Evolutionary conservation across 2,888 invertebrate genomes (phyloP).

Genomic region (Epiblema foenella): DNA sequence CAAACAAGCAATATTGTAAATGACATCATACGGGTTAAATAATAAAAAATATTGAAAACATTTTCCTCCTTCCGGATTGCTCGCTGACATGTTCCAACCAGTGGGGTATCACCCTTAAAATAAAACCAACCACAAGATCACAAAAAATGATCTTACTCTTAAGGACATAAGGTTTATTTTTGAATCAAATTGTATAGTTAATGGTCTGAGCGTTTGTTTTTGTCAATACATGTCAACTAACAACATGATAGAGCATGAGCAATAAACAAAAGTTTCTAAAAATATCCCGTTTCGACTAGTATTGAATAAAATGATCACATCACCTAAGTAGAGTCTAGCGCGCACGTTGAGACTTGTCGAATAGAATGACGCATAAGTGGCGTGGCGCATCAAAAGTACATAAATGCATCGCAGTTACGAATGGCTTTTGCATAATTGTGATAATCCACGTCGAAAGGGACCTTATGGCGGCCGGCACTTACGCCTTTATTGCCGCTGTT

Average conservation of each 20-base stretch:
- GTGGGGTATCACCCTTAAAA: conserved; percentile 19
- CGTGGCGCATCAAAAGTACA: conserved; percentile 30
- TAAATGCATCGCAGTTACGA: conserved; percentile 25
- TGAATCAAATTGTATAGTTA: neutral
- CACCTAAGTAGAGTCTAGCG: conserved; percentile 28
- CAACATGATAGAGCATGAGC: conserved; percentile 8
- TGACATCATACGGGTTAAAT: neutral
- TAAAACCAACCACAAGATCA: neutral
- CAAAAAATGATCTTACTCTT: neutral
- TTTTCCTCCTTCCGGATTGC: conserved; percentile 39
- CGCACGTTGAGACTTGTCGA: conserved; percentile 35
- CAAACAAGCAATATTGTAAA: neutral
- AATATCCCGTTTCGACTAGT: conserved; percentile 22
- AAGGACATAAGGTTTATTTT: conserved; percentile 14
- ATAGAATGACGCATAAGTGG: conserved; percentile 5
- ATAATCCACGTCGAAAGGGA: no score
- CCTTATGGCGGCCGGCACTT: no score
- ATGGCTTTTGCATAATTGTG: conserved; percentile 18
- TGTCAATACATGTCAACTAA: conserved; percentile 21
- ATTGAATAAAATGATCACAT: conserved; percentile 17
- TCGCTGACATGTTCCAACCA: conserved; percentile 22
- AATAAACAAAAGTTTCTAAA: conserved; percentile 22
- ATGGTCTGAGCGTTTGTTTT: neutral
- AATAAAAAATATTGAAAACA: neutral
- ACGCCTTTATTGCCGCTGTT: no score